A percentile compares a stretch with the other conserved stretches of the same genome.
Evolutionary conservation across 2,797 vertebrate genomes (phyloP).

Genomic region (Poliocrania exsul): DNA sequence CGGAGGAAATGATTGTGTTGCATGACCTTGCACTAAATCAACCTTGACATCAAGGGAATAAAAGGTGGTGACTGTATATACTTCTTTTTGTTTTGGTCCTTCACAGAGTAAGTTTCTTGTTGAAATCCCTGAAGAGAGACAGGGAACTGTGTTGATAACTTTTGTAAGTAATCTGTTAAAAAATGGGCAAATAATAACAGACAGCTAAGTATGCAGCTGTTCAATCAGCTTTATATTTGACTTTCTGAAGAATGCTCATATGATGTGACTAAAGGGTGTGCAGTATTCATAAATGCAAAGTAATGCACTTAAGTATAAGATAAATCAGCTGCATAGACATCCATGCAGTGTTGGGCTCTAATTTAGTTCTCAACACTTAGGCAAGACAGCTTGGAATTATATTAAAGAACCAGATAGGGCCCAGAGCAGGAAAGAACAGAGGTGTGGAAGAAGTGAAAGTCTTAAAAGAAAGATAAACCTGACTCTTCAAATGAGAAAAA

Average conservation of each 20-base stretch:
- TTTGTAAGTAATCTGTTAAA: neutral
- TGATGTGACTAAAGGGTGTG: neutral
- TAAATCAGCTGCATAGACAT: conserved; percentile 17
- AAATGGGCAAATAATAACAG: neutral
- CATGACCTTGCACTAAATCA: conserved; percentile 16
- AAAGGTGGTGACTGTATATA: neutral
- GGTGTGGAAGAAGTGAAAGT: neutral
- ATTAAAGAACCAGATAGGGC: neutral
- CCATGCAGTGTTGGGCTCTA: neutral
- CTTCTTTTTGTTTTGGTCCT: neutral
- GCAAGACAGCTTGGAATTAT: neutral
- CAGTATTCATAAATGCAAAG: conserved; percentile 27
- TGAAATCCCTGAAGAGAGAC: neutral
- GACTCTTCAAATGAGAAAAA: neutral
- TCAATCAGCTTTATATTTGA: conserved; percentile 24
- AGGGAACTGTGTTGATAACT: neutral
- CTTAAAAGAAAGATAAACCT: conserved; percentile 22
- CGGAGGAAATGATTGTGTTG: neutral
- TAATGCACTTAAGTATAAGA: conserved; percentile 20
- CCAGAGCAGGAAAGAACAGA: neutral
- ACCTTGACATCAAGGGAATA: neutral
- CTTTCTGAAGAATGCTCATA: neutral
- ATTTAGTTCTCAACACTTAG: neutral
- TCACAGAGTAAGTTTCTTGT: neutral
- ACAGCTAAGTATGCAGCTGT: conserved; percentile 14